Evolutionary conservation across 1,140 invertebrate genomes (phyloP).

Genomic region (honey bee (Apis mellifera)): DNA sequence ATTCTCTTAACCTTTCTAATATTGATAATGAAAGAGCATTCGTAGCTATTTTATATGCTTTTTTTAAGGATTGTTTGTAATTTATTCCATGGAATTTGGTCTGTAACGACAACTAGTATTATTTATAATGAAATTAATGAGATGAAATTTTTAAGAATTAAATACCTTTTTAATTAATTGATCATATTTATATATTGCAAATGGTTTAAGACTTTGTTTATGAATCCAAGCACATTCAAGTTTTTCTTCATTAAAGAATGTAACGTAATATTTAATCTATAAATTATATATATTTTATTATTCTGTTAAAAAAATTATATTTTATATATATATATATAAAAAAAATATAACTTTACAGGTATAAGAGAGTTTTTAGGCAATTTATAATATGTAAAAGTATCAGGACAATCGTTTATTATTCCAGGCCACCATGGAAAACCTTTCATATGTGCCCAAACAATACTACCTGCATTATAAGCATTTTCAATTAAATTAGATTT

Average conservation of each 20-base stretch:
- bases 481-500: constrained; percentile 82
- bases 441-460: constrained; percentile 84
- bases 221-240: constrained; percentile 83
- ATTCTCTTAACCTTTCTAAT: constrained; percentile 75
- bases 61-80: constrained; percentile 68
- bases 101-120: constrained; percentile 12
- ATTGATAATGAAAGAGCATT: constrained; percentile 75
- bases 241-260: constrained; percentile 82
- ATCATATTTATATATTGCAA: constrained; percentile 67
- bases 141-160: neutral
- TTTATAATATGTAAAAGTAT: constrained; percentile 84
- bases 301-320: constrained; percentile 15
- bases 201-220: constrained; percentile 76
- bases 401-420: constrained; percentile 87
- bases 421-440: constrained; percentile 89
- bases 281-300: constrained; percentile 55
- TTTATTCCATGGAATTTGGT: constrained; percentile 2
- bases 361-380: constrained; percentile 79
- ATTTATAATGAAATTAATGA: neutral
- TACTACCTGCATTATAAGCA: constrained; percentile 83
- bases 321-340: neutral
- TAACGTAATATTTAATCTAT: constrained; percentile 85
- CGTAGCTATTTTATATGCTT: constrained; percentile 73
- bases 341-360: constrained; percentile 77
- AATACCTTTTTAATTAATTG: constrained; percentile 60